phyloP scores from a whole-genome alignment of 2,888 invertebrate genomes.

The Megalurothrips usitatus region DNA sequence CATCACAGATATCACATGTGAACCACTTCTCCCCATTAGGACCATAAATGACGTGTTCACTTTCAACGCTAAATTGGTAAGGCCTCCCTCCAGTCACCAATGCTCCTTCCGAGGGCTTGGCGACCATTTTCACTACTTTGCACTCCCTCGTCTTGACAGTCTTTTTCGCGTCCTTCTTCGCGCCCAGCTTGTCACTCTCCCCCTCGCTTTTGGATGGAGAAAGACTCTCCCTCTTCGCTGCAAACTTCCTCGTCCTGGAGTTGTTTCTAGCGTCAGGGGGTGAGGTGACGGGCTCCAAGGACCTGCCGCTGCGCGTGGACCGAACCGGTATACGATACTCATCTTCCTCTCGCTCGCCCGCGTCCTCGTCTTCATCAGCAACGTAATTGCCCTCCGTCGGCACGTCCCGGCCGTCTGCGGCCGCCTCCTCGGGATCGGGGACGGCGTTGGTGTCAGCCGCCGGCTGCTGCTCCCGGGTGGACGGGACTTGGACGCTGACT shows the following conservation, averaged over 20 bases:
- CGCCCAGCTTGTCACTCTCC: too few species aligned
- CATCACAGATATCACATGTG: constrained; percentile 50
- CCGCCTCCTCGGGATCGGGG: too few species aligned
- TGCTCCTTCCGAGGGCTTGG: not conserved
- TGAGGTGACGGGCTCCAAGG: not conserved
- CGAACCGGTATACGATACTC: not conserved
- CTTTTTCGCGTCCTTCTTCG: not conserved
- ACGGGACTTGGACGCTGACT: not conserved
- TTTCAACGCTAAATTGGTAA: constrained; percentile 33
- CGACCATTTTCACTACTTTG: not conserved
- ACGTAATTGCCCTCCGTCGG: too few species aligned
- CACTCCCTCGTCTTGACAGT: not conserved
- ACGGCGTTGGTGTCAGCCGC: not conserved
- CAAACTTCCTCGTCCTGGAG: not conserved
- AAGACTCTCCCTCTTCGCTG: not conserved
- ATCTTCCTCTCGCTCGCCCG: not conserved
- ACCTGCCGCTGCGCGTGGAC: not conserved
- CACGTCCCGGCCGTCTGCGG: not conserved
- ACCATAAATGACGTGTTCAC: constrained; percentile 35
- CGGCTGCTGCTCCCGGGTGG: not conserved
- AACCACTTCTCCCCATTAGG: constrained; percentile 40
- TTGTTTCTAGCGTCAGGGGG: not conserved
- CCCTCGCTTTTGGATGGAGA: too few species aligned
- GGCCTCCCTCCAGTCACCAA: not conserved
- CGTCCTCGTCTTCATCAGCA: not conserved